phyloP scores from a whole-genome alignment of 2,888 invertebrate species.

The Macrosoma leucophasiata region DNA sequence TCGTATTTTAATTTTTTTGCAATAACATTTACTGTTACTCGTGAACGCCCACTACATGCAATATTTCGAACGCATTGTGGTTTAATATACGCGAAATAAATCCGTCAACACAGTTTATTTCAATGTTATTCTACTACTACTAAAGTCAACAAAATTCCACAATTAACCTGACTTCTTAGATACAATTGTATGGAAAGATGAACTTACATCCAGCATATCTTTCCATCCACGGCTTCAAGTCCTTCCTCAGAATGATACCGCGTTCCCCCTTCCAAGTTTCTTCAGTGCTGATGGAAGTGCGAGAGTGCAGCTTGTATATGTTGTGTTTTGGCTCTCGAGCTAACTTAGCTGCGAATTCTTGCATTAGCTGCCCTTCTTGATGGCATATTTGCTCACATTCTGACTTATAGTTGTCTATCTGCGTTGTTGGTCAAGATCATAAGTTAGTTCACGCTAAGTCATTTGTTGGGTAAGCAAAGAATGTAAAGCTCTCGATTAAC shows the following conservation, averaged over 20 bases:
- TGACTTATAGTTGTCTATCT: neutral
- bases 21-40: too few relatives aligned
- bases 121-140: too few relatives aligned
- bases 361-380: conserved; percentile 37
- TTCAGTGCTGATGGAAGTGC: neutral
- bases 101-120: too few relatives aligned
- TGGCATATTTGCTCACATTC: conserved; percentile 15
- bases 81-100: too few relatives aligned
- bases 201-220: conserved; percentile 35
- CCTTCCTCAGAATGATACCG: conserved; percentile 34
- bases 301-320: conserved; percentile 34
- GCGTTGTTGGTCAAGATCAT: neutral
- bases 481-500: too few relatives aligned
- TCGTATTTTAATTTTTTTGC: too few relatives aligned
- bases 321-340: conserved; percentile 37
- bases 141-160: too few relatives aligned
- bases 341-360: conserved; percentile 37
- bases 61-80: too few relatives aligned
- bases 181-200: too few relatives aligned
- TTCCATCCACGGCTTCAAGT: conserved; percentile 37
- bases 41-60: too few relatives aligned
- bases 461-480: conserved; percentile 1
- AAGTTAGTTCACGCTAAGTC: conserved; percentile 1
- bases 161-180: too few relatives aligned
- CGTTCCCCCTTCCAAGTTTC: conserved; percentile 22